These are phyloP conservation scores for Periphyllus acericola DNA, from an alignment of 2,888 invertebrate genomes.

Conservation along the genomic window DNA sequence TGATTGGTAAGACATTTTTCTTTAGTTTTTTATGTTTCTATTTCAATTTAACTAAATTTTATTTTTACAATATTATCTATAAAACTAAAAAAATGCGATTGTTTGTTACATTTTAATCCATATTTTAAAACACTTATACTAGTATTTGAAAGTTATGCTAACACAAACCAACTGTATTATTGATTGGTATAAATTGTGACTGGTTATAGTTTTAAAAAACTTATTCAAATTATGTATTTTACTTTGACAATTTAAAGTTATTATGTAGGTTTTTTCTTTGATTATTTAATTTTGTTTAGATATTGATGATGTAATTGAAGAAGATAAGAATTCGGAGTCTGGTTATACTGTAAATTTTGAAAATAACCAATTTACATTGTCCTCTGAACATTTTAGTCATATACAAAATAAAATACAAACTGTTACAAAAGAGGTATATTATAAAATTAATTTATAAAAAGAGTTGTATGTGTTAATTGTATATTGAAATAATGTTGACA, in stretches of 20 bases:
- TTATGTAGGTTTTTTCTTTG: neutral
- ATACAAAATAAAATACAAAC: conserved; percentile 61
- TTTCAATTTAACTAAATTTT: neutral
- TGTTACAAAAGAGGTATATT: conserved; percentile 47
- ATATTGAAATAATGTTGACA: neutral
- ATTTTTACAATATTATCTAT: neutral
- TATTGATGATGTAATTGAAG: conserved; percentile 49
- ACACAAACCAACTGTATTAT: neutral
- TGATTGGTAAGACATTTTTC: conserved; percentile 74
- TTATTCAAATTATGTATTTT: neutral
- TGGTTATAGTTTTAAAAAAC: neutral
- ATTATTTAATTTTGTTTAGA: too few relatives aligned
- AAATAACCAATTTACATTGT: conserved; percentile 60
- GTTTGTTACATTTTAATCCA: neutral
- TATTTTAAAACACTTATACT: neutral
- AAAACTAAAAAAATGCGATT: neutral
- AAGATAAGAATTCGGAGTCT: conserved; percentile 56
- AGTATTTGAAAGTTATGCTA: neutral
- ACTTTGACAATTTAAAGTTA: neutral
- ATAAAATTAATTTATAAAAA: neutral
- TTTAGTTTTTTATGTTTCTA: neutral
- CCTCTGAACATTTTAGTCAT: conserved; percentile 59
- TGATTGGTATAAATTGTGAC: neutral
- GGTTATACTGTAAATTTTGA: conserved; percentile 56
- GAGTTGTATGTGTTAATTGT: neutral